Percentiles rank a stretch among this genome's conserved stretches.
phyloP scores from a whole-genome alignment of 2,888 invertebrate genomes.

The Hedychridium roseum region DNA sequence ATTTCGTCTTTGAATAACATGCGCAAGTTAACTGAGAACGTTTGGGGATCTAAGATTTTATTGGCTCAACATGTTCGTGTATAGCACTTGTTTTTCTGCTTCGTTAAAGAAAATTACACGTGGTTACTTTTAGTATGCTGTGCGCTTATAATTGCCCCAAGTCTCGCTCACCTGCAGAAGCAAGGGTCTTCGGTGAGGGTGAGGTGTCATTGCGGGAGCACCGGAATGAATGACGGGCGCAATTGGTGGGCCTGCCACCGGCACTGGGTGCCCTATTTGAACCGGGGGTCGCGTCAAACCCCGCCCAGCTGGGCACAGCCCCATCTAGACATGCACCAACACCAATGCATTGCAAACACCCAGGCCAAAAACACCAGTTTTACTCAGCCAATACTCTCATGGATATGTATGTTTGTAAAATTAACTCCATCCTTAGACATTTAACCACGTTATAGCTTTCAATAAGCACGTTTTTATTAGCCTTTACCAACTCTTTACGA shows the following conservation, averaged over 20 bases:
- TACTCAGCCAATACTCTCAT: slow-evolving; percentile 54
- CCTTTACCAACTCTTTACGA: too few relatives aligned
- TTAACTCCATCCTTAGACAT: too few relatives aligned
- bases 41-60: too few relatives aligned
- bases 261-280: slow-evolving; percentile 60
- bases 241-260: slow-evolving; percentile 59
- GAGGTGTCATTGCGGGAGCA: slow-evolving; percentile 64
- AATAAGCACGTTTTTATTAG: too few relatives aligned
- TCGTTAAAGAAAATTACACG: too few relatives aligned
- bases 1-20: too few relatives aligned
- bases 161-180: slow-evolving; percentile 82
- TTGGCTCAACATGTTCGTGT: too few relatives aligned
- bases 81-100: too few relatives aligned
- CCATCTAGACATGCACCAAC: slow-evolving; percentile 65
- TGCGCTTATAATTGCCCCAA: slow-evolving; percentile 54
- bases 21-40: too few relatives aligned
- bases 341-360: slow-evolving; percentile 65
- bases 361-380: slow-evolving; percentile 61
- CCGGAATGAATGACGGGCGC: slow-evolving; percentile 59
- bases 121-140: slow-evolving; percentile 18
- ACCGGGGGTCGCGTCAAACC: slow-evolving; percentile 61
- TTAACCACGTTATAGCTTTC: too few relatives aligned
- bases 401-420: too few relatives aligned
- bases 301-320: slow-evolving; percentile 62
- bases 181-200: slow-evolving; percentile 78